Evolutionary conservation across 2,888 invertebrate genomes (phyloP).

Genomic region (Seira musarum): DNA sequence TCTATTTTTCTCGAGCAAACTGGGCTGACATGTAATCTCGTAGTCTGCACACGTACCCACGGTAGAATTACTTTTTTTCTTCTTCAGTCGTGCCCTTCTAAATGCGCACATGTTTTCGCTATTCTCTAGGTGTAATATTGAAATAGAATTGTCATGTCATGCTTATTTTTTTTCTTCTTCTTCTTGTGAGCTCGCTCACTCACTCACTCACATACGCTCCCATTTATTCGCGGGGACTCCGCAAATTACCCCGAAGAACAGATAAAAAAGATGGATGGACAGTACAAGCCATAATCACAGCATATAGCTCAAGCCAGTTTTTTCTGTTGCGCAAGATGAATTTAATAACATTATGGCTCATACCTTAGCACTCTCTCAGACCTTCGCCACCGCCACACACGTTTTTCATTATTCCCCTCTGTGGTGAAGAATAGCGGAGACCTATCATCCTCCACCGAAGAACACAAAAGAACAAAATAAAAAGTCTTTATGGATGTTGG

Average conservation of each 20-base stretch:
- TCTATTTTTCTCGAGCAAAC: conserved; percentile 15
- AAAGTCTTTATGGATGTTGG: neutral
- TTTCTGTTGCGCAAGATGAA: conserved; percentile 18
- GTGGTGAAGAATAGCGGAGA: neutral
- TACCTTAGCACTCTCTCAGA: neutral
- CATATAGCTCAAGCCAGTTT: neutral
- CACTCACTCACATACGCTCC: neutral
- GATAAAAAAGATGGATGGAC: conserved; percentile 21
- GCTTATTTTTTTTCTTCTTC: neutral
- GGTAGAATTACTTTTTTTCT: conserved; percentile 44
- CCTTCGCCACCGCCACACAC: neutral
- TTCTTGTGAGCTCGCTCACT: no score
- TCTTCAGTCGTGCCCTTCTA: conserved; percentile 33
- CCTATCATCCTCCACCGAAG: neutral
- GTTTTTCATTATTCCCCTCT: conserved; percentile 5
- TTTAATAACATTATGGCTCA: conserved; percentile 10
- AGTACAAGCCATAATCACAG: conserved; percentile 17
- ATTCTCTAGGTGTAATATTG: conserved; percentile 12
- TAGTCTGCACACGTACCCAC: conserved; percentile 47
- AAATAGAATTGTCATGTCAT: conserved; percentile 14
- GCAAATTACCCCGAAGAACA: conserved; percentile 1
- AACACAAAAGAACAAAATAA: neutral
- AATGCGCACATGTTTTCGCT: conserved; percentile 9
- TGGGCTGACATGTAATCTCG: conserved; percentile 49
- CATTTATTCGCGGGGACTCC: neutral